Percentiles rank a stretch among this genome's conserved stretches.
Evolutionary conservation across 2,888 invertebrate genomes (phyloP).

Genomic region (Hyposoter dolosus): DNA sequence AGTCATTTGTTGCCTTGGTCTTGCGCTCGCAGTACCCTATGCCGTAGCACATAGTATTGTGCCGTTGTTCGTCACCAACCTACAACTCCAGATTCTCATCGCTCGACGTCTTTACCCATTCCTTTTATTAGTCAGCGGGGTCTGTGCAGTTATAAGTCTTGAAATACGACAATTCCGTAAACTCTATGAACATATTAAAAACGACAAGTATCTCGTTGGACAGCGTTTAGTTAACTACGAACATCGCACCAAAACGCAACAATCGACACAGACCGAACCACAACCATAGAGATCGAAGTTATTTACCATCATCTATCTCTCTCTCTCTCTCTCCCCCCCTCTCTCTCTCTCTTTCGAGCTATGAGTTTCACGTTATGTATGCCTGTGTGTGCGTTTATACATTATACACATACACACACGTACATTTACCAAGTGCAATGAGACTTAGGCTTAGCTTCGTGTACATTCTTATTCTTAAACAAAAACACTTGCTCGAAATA

Average conservation of each 20-base stretch:
- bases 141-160: conserved; percentile 90
- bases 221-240: conserved; percentile 99
- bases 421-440: conserved; percentile 53
- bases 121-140: conserved; percentile 90
- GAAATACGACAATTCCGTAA: conserved; percentile 97
- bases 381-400: conserved; percentile 9
- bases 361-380: conserved; percentile 3
- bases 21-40: conserved; percentile 97
- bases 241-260: conserved; percentile 88
- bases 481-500: conserved; percentile 60
- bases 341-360: conserved; percentile 28
- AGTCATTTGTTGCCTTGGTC: conserved; percentile 94
- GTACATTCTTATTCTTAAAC: conserved; percentile 77
- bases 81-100: conserved; percentile 90
- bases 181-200: conserved; percentile 98
- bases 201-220: conserved; percentile 99
- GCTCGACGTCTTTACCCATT: conserved; percentile 96
- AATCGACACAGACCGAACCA: conserved; percentile 73
- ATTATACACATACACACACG: conserved; percentile 29
- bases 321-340: conserved; percentile 24
- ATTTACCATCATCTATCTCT: conserved; percentile 65
- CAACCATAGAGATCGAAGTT: conserved; percentile 77
- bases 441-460: conserved; percentile 75
- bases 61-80: conserved; percentile 88
- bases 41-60: conserved; percentile 92